Percentiles rank a stretch among this genome's conserved stretches.
phyloP scores from a whole-genome alignment of 2,888 invertebrate genomes.

The Petrophora chlorosata region DNA sequence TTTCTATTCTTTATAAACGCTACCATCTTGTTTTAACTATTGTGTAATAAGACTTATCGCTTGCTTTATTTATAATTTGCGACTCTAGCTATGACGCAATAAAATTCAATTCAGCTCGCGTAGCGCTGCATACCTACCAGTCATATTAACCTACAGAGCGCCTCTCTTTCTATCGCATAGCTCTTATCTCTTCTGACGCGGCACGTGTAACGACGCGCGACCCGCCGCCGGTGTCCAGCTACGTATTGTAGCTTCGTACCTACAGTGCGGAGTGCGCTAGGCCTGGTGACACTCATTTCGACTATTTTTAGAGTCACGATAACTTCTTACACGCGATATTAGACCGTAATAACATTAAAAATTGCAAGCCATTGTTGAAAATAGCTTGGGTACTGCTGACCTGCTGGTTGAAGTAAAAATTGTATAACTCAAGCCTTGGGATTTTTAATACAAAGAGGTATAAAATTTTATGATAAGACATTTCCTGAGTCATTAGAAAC shows the following conservation, averaged over 20 bases:
- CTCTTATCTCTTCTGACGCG: no score
- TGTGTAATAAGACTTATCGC: conserved; percentile 26
- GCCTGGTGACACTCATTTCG: conserved; percentile 25
- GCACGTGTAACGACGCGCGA: no score
- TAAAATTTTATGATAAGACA: conserved; percentile 16
- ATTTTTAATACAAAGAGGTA: conserved; percentile 31
- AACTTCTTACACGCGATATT: conserved; percentile 16
- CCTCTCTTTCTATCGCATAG: no score
- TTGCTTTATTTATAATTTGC: conserved; percentile 26
- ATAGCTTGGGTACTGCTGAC: conserved; percentile 17
- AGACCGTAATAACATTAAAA: conserved; percentile 14
- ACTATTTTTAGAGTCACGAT: conserved; percentile 24
- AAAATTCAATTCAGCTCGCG: no score
- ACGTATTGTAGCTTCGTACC: no score
- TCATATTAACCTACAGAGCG: no score
- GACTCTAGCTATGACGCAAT: no score
- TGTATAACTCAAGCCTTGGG: conserved; percentile 24
- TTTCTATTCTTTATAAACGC: background rate
- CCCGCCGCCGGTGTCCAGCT: no score
- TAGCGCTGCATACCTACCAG: no score
- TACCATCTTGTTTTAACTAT: conserved; percentile 4
- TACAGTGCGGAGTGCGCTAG: no score
- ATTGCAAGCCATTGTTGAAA: conserved; percentile 12
- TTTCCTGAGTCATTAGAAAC: conserved; percentile 26
- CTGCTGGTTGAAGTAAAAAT: conserved; percentile 8